Evolutionary conservation across 2,888 invertebrate species (phyloP).

Genomic region (Ophion costatus): DNA sequence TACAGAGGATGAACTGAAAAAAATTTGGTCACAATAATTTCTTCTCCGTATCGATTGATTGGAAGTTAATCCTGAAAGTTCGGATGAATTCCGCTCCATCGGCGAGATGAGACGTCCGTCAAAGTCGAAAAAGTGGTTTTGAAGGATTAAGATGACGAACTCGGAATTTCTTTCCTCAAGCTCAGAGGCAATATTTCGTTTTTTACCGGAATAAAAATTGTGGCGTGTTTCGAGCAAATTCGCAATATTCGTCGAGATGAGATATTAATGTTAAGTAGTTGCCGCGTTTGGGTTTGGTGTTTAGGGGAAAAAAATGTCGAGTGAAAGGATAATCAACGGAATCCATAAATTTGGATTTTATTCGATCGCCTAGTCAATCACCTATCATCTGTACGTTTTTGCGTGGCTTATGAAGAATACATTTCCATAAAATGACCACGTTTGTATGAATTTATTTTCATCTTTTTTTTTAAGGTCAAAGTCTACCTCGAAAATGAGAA

Average conservation of each 20-base stretch:
- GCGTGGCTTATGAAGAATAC: background rate
- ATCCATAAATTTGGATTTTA: conserved; percentile 19
- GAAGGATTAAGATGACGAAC: background rate
- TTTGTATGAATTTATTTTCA: background rate
- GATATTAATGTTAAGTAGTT: background rate
- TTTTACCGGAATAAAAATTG: background rate
- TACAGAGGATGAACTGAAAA: no score
- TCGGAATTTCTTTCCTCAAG: background rate
- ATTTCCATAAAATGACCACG: background rate
- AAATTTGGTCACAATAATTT: background rate
- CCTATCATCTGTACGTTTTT: background rate
- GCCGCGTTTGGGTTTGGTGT: background rate
- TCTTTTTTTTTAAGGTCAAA: conserved; percentile 1
- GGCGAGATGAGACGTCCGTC: conserved; percentile 6
- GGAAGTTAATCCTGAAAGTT: background rate
- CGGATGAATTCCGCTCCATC: background rate
- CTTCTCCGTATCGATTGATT: conserved; percentile 2
- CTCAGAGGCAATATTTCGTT: conserved; percentile 1
- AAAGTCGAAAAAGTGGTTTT: conserved; percentile 31
- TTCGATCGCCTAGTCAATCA: conserved; percentile 28
- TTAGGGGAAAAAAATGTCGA: background rate
- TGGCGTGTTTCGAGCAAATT: background rate
- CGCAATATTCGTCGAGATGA: background rate
- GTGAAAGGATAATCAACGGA: conserved; percentile 1
- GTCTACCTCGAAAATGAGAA: background rate